Percentiles rank a stretch among this genome's conserved stretches.
These are phyloP conservation scores for Drosophila pachea DNA, from an alignment of 1,140 invertebrate species.

Conservation along the genomic window DNA sequence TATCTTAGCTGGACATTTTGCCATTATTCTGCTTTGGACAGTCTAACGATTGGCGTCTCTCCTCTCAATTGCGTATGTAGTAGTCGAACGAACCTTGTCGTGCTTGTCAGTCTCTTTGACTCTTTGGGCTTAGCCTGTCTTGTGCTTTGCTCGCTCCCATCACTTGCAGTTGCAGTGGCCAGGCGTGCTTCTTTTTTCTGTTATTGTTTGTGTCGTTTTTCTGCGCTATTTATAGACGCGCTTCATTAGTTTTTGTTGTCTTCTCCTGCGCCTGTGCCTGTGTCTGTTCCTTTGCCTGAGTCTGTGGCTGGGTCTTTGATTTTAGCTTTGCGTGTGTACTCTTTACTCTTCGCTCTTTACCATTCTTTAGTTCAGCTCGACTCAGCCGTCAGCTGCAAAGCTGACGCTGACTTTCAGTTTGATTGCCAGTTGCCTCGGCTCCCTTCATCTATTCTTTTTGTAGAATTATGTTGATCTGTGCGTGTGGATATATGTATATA, in stretches of 20 bases:
- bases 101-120: slow-evolving; percentile 23
- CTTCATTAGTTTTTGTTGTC: slow-evolving; percentile 34
- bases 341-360: slow-evolving; percentile 11
- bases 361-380: slow-evolving; percentile 5
- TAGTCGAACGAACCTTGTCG: not conserved
- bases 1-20: not conserved
- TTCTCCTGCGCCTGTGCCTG: slow-evolving; percentile 9
- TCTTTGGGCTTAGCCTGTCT: slow-evolving; percentile 30
- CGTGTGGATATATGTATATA: not conserved
- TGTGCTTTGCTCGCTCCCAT: slow-evolving; percentile 15
- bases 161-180: slow-evolving; percentile 28
- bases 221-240: slow-evolving; percentile 45
- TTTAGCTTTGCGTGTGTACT: slow-evolving; percentile 11
- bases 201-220: slow-evolving; percentile 5
- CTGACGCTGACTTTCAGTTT: slow-evolving; percentile 26
- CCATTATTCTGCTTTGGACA: not conserved
- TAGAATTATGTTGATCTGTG: slow-evolving; percentile 16
- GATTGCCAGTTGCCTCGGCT: slow-evolving; percentile 1
- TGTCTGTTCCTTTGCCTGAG: slow-evolving; percentile 4
- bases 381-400: slow-evolving; percentile 37
- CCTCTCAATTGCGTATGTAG: no score
- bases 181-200: slow-evolving; percentile 10
- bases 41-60: not conserved
- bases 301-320: slow-evolving; percentile 3
- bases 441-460: slow-evolving; percentile 17